These are phyloP conservation scores for Emydura subglobosa DNA, from an alignment of 2,113 vertebrate species.

Conservation along the genomic window DNA sequence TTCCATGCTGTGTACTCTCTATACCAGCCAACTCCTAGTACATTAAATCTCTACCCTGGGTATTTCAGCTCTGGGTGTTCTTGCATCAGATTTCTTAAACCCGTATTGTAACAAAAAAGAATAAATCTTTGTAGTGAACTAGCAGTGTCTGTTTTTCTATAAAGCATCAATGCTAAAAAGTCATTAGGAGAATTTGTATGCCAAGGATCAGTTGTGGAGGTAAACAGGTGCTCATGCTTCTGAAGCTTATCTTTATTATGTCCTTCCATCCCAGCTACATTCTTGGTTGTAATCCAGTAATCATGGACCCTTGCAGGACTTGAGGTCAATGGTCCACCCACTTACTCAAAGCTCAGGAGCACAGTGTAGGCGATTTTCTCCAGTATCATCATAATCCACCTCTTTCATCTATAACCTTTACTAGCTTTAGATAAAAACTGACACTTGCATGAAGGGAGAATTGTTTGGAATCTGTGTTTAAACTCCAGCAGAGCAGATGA, in stretches of 20 bases:
- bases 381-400: not conserved
- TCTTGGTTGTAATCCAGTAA: not conserved
- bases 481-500: not conserved
- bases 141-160: not conserved
- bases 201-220: not conserved
- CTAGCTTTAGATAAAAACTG: not conserved
- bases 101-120: not conserved
- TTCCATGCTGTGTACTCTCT: accelerated
- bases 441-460: not conserved
- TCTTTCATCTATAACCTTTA: not conserved
- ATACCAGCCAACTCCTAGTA: not conserved
- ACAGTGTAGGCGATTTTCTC: not conserved
- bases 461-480: not conserved
- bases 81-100: not conserved
- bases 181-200: not conserved
- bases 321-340: not conserved
- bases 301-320: not conserved
- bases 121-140: not conserved
- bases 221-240: not conserved
- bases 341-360: not conserved
- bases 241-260: not conserved
- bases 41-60: not conserved
- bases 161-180: not conserved
- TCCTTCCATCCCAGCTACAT: not conserved
- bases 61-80: not conserved